These are phyloP conservation scores for Tokudaia muenninki DNA, from an alignment of 2,797 vertebrate species.

Conservation along the genomic window DNA sequence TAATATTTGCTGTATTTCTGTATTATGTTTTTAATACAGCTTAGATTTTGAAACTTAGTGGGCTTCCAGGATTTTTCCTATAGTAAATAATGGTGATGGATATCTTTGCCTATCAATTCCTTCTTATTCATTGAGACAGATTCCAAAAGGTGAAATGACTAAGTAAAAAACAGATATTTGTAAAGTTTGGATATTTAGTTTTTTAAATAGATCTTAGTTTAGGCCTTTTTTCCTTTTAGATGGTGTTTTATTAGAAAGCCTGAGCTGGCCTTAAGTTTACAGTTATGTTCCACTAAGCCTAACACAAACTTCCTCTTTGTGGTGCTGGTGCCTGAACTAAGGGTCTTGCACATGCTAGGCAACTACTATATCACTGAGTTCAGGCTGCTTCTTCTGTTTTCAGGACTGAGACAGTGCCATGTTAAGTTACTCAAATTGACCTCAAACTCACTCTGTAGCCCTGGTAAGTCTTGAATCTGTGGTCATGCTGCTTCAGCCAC, in stretches of 20 bases:
- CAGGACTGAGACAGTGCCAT: not conserved
- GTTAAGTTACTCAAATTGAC: not conserved
- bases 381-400: not conserved
- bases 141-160: slow-evolving; percentile 55
- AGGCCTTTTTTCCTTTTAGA: not conserved
- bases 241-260: not conserved
- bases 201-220: slow-evolving; percentile 1
- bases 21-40: not conserved
- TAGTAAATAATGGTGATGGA: slow-evolving; percentile 17
- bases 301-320: not conserved
- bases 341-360: not conserved
- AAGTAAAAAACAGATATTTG: not conserved
- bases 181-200: not conserved
- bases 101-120: not conserved
- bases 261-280: not conserved
- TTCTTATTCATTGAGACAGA: not conserved
- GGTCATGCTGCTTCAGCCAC: not conserved
- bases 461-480: not conserved
- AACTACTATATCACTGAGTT: not conserved
- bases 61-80: not conserved
- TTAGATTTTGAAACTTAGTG: slow-evolving; percentile 29
- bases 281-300: not conserved
- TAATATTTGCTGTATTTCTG: not conserved
- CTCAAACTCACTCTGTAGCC: not conserved
- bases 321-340: not conserved